A percentile compares a stretch with the other conserved stretches of the same genome.
phyloP scores from a whole-genome alignment of 2,888 invertebrate species.

The Leptopilina myrica region DNA sequence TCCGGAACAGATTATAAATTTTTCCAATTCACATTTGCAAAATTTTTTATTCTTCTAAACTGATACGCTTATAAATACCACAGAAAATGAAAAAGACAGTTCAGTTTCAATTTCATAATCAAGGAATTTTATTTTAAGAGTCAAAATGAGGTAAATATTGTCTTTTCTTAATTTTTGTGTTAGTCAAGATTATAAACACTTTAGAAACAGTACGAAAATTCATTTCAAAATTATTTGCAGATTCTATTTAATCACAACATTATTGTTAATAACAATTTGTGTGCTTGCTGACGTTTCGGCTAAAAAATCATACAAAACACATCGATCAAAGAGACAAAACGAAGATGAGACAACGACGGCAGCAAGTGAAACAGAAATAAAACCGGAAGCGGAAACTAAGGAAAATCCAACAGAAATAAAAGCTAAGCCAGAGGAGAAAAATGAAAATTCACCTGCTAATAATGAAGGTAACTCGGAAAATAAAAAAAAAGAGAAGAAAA shows the following conservation, averaged over 20 bases:
- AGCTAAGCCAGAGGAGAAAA: not conserved
- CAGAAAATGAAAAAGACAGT: not conserved
- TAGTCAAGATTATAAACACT: too few relatives aligned
- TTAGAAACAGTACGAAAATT: not conserved
- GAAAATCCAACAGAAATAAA: not conserved
- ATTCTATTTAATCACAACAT: not conserved
- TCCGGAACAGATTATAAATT: not conserved
- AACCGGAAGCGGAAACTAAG: not conserved
- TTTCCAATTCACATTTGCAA: not conserved
- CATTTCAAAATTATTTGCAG: not conserved
- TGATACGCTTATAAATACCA: not conserved
- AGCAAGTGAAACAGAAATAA: not conserved
- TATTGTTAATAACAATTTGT: conserved; percentile 16
- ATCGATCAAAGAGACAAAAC: conserved; percentile 8
- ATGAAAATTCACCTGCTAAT: not conserved
- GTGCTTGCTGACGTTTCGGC: conserved; percentile 1
- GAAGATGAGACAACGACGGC: not conserved
- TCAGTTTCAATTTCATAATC: not conserved
- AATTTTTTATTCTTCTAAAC: not conserved
- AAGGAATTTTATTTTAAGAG: not conserved
- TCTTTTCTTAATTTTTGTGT: too few relatives aligned
- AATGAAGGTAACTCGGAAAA: conserved; percentile 27
- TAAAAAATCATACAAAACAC: not conserved
- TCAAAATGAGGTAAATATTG: too few relatives aligned
- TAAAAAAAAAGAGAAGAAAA: not conserved